Evolutionary conservation across 2,888 invertebrate species (phyloP), one percentile per base, ranked within the genome.

Genomic region (Sminthurinus aureus): DNA sequence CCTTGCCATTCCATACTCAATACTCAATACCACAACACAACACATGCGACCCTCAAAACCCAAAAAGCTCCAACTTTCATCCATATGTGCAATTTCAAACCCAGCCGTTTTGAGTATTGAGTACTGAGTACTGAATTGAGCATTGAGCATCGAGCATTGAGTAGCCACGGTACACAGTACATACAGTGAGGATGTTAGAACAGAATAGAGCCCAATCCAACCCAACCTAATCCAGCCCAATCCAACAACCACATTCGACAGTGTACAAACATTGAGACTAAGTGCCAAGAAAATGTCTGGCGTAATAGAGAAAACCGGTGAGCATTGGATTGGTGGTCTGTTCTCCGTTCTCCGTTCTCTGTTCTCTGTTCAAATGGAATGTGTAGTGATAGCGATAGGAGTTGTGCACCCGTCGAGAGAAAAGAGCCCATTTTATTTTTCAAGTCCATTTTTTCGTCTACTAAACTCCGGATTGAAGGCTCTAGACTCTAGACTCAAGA

Each of bases 361-460:
- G n/a, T n/a, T n/a, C n/a, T n/a, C n/a, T n/a, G n/a, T 12, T 51
- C 20, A 51, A 76, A 51, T 76, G 76, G 76, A 76, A 76, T 76
- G 20, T 76, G 52, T 76, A 38, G 58, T 58, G 15, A 75, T 74
- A 26, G 58, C 73, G 15, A 75, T 74, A 26, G 74, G 75, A 81
- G 74, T 74, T 50, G n/a, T n/a, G 58, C 74, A 58, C 81, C 81
- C 81, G 74, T 81, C 64, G 81, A 58, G 81, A 81, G 58, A 38
- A 38, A 6, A 38, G 64, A 81, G 52, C 76, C 58, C 74, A 52
- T 58, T 81, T 81, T 81, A 74, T 74, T 81, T 75, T 81, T 74
- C 81, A 81, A 81, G 81, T 81, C 74, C 24, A 81, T 81, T 81
- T 81, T 81, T 64, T 81, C 74, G n/a, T 81, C 81, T 66, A 75